Evolutionary conservation across 2,888 invertebrate species (phyloP), one percentile per base, ranked within the genome.

Genomic region (Pandemis cinnamomeana): DNA sequence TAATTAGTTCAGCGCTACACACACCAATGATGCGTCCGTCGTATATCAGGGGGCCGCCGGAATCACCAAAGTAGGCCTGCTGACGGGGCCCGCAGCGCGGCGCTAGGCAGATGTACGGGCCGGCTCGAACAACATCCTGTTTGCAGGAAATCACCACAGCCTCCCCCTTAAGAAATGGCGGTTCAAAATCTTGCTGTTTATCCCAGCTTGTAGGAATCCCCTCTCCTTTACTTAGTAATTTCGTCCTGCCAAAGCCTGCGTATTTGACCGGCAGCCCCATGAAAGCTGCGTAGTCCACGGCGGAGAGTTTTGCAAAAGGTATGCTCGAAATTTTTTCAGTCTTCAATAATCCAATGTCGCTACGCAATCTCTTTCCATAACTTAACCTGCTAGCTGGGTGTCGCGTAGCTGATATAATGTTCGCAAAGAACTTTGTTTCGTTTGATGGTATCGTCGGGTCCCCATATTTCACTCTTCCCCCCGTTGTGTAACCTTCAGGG

Each of bases 231-330:
- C 5, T 1, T 7, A 15, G 7, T 53, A 53, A 53, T 15, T 15
- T 53, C 7, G 7, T 15, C 53, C n/a, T 5, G 7, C 53, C 53
- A 15, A 53, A 53, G 7, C 53, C 53, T 7, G 53, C 53, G 53
- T 53, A 53, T 15, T 53, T 61, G 61, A 61, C 13, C 13, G 41
- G 61, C 7, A 61, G 36, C 42, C 61, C 61, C 61, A 61, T 41
- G 13, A 61, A 27, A 10, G 61, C 42, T 8, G 8, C 15, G 36
- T 61, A 36, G 42, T 36, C 42, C 7, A 53, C 53, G 53, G 53
- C 53, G 15, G 53, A 53, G 0, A 53, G 15, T 15, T 53, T 53
- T 15, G 53, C 15, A 7, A 15, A 15, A 13, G 53, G 27, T 36
- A 36, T 36, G 27, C 15, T 53, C 2, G 53, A 7, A 15, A 53